phyloP scores from a whole-genome alignment of 1,140 invertebrate species.

The Aphis gossypii region DNA sequence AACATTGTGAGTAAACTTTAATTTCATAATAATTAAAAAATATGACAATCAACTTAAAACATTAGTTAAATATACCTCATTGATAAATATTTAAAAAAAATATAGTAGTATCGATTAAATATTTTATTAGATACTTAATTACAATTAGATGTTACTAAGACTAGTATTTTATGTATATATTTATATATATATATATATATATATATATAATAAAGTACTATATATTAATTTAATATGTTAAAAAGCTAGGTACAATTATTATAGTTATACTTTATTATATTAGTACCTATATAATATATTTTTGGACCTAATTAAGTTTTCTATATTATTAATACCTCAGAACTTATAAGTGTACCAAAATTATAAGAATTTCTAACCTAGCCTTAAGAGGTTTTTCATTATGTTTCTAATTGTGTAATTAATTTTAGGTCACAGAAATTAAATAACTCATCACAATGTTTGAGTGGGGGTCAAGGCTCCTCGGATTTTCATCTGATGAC shows the following conservation, averaged over 20 bases:
- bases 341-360: not conserved
- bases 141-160: too few species aligned
- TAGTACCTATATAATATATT: not conserved
- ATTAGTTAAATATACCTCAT: too few species aligned
- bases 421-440: not conserved
- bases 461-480: conserved; percentile 36
- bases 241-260: not conserved
- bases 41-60: not conserved
- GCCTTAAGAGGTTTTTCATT: not conserved
- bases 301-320: not conserved
- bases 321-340: not conserved
- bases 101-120: not conserved
- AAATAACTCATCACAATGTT: conserved; percentile 32
- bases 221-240: too few species aligned
- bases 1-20: not conserved
- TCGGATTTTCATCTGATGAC: conserved; percentile 35
- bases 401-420: not conserved
- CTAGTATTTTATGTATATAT: too few species aligned
- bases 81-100: not conserved
- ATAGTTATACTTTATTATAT: not conserved
- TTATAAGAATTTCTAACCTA: not conserved
- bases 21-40: not conserved
- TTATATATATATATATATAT: too few species aligned
- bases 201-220: too few species aligned
- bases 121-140: too few species aligned